Evolutionary conservation across 2,888 invertebrate species (phyloP), one percentile per base, ranked within the genome.

Genomic region (Ganaspis brasiliensis): DNA sequence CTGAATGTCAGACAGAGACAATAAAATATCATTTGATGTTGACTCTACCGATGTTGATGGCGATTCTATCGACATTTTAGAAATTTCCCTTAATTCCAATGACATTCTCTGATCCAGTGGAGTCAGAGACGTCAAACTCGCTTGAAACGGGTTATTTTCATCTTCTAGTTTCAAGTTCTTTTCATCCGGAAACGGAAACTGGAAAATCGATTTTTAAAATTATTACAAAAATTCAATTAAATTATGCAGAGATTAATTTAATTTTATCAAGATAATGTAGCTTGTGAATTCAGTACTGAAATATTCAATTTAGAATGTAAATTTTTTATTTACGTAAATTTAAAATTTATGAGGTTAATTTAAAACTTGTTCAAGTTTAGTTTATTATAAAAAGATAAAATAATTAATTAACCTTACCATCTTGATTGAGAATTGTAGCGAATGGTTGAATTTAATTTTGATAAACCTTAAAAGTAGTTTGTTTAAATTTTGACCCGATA

Each of bases 11-110:
- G 52, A 52, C 19, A 52, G 10, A 16, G 52, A 52, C 52, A 52
- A 52, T 14, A n/a, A 49, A 49, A 21, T 24, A 9, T 24, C 24
- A 45, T 45, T 67, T 24, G 67, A 26, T 45, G n/a, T 45, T 9
- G n/a, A 67, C 9, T 45, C 16, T n/a, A 26, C n/a, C 9, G 45
- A 67, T 67, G n/a, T 45, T 49, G 67, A 45, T 10, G 45, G n/a
- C 10, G 45, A 67, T 24, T 3, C 16, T 1, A 21, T 6, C 24
- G 67, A 49, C 40, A 67, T 2, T 67, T 40, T 40, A 37, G 40
- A 45, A 40, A 21, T 37, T 24, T 14, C 8, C 16, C 14, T 14
- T 37, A 21, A 3, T 21, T 40, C 14, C 3, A 63, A 8, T 21
- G 63, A 9, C 14, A 14, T 21, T 21, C 14, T 67, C 40, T 67